Evolutionary conservation across 64 coral and sea anemone genomes (phyloP).

Genomic region (Platygyra sinensis): DNA sequence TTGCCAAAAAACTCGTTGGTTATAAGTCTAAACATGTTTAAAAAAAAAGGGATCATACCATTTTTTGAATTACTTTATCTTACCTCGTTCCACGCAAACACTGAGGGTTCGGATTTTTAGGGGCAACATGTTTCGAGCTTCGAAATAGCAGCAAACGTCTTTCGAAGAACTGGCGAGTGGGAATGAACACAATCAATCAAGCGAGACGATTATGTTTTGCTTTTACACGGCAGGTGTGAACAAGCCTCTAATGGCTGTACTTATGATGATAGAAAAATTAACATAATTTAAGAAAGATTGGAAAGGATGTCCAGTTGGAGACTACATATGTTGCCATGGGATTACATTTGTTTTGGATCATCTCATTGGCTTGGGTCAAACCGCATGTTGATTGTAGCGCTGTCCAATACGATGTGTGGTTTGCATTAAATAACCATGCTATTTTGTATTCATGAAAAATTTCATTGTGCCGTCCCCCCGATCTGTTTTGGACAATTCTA

Average conservation of each 20-base stretch:
- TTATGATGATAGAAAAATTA: slow-evolving; percentile 3
- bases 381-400: neutral
- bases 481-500: neutral
- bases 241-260: neutral
- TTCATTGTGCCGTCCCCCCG: neutral
- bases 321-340: neutral
- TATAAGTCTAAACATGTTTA: too few species aligned
- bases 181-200: neutral
- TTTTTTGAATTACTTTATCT: neutral
- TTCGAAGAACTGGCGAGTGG: slow-evolving; percentile 24
- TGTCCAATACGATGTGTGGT: neutral
- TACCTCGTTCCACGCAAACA: neutral
- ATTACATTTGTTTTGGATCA: neutral
- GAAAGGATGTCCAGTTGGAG: neutral
- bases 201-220: neutral
- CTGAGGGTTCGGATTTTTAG: neutral
- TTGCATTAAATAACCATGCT: neutral
- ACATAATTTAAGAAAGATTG: neutral
- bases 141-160: slow-evolving; percentile 23
- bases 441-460: neutral
- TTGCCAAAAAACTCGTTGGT: too few species aligned
- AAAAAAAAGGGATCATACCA: neutral
- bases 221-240: neutral
- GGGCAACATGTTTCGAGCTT: neutral
- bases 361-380: slow-evolving; percentile 14